Percentiles rank a stretch among this genome's conserved stretches.
phyloP scores from a whole-genome alignment of 2,113 vertebrate species.

The Cebidichthys violaceus region DNA sequence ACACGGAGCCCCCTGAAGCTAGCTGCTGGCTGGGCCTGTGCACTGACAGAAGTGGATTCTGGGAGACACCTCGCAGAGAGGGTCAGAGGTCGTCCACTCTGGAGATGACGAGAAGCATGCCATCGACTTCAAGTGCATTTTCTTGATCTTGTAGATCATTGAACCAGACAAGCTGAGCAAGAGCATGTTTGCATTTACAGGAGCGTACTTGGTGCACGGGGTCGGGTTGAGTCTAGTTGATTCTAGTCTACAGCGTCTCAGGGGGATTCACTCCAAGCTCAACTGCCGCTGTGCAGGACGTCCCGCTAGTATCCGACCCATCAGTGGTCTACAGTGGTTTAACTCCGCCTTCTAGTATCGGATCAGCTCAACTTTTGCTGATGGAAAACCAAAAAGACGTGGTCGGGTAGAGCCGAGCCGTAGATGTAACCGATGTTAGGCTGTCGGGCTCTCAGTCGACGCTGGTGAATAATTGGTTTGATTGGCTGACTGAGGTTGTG shows the following conservation, averaged over 20 bases:
- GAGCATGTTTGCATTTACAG: slow-evolving; percentile 7
- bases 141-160: not conserved
- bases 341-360: too few relatives aligned
- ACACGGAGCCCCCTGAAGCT: slow-evolving; percentile 5
- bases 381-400: too few relatives aligned
- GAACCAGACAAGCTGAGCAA: not conserved
- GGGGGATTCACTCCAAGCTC: not conserved
- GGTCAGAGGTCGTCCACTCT: slow-evolving; percentile 30
- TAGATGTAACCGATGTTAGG: not conserved
- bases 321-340: too few relatives aligned
- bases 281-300: too few relatives aligned
- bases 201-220: not conserved
- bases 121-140: not conserved
- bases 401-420: too few relatives aligned
- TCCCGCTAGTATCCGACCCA: too few relatives aligned
- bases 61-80: slow-evolving; percentile 22
- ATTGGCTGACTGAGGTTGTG: too few relatives aligned
- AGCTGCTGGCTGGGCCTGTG: not conserved
- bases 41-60: slow-evolving; percentile 31
- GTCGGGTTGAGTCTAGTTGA: not conserved
- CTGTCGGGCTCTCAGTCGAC: too few relatives aligned
- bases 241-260: not conserved
- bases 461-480: too few relatives aligned
- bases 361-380: too few relatives aligned
- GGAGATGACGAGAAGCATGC: not conserved